Conservation (phyloP, 2,888 invertebrate species). For the Andrena bucephala region DNA sequence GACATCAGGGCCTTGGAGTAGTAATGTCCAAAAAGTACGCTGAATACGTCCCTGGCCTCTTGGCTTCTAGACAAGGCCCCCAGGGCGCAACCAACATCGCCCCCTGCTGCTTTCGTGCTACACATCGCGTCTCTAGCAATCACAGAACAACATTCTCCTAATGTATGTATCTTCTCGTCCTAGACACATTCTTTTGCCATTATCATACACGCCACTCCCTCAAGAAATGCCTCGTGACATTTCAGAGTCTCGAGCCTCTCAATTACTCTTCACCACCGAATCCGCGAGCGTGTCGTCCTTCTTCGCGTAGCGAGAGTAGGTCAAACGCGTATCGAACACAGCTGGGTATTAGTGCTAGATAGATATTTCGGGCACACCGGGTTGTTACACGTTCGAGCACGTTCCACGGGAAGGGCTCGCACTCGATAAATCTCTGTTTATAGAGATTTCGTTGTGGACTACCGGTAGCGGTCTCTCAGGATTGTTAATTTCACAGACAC, state of each 20-base stretch:
- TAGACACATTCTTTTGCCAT: too few relatives aligned
- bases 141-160: too few relatives aligned
- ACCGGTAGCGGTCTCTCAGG: conserved; percentile 48
- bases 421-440: conserved; percentile 45
- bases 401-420: conserved; percentile 30
- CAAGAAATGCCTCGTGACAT: not conserved
- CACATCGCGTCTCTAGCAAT: too few relatives aligned
- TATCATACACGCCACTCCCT: not conserved
- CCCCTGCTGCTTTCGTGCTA: too few relatives aligned
- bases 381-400: conserved; percentile 29
- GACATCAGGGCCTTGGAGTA: too few relatives aligned
- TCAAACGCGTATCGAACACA: conserved; percentile 2
- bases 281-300: not conserved
- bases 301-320: not conserved
- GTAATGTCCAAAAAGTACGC: too few relatives aligned
- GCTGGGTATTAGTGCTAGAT: too few relatives aligned
- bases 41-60: too few relatives aligned
- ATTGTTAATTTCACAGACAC: conserved; percentile 58
- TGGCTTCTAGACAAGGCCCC: too few relatives aligned
- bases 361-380: conserved; percentile 4
- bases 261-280: not conserved
- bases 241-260: not conserved
- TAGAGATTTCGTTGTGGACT: conserved; percentile 52
- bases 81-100: too few relatives aligned
- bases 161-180: too few relatives aligned